Conservation (phyloP, 2,797 vertebrate genomes). For the Gallinago stenura region DNA sequence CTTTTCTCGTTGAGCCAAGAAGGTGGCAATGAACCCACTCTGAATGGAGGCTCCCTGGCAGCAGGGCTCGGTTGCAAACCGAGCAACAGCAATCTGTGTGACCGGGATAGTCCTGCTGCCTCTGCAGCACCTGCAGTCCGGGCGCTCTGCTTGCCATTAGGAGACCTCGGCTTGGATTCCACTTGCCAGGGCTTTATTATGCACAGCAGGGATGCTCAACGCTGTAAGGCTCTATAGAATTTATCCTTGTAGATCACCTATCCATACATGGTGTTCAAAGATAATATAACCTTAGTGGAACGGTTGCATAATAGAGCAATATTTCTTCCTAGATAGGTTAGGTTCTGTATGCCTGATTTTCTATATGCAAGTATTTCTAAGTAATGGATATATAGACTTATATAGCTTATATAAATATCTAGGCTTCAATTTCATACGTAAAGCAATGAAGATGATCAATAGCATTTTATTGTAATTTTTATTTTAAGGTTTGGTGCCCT, state of each 20-base stretch:
- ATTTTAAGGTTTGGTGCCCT: not conserved
- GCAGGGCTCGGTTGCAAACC: not conserved
- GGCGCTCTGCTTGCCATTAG: not conserved
- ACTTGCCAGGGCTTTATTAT: not conserved
- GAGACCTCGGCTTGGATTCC: not conserved
- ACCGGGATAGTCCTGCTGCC: not conserved
- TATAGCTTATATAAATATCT: not conserved
- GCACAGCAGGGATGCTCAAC: not conserved
- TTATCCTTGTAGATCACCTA: not conserved
- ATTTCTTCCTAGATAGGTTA: not conserved
- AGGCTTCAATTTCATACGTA: not conserved
- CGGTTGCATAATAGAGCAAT: constrained; percentile 31
- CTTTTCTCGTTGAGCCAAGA: not conserved
- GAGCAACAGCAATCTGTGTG: not conserved
- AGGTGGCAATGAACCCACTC: not conserved
- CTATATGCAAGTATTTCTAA: not conserved
- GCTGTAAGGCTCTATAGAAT: not conserved
- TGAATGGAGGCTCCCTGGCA: not conserved
- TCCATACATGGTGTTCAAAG: not conserved
- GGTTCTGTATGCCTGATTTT: not conserved
- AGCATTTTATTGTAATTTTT: not conserved
- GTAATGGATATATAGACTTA: not conserved
- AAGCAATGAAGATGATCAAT: not conserved
- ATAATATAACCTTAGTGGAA: not conserved
- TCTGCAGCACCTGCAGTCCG: constrained; percentile 36